Percentiles rank a stretch among this genome's conserved stretches.
Conservation (phyloP, 2,797 vertebrate species). For the Enteromius argenteus region DNA sequence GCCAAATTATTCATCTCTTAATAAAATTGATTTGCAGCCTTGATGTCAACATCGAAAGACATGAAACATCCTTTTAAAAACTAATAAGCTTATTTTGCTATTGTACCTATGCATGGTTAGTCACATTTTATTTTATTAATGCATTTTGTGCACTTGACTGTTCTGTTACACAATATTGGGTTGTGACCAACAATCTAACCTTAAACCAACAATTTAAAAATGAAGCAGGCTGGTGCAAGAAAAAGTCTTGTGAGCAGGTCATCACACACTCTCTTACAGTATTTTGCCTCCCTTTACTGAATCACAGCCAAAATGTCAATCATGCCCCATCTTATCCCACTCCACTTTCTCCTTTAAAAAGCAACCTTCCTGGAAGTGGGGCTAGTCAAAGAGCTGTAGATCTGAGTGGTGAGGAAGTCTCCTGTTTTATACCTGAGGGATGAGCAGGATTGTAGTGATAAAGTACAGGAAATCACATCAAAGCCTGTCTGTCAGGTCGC, state of each 20-base stretch:
- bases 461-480: conserved; percentile 49
- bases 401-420: conserved; percentile 33
- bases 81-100: neutral
- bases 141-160: neutral
- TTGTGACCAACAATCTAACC: neutral
- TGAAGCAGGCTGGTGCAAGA: neutral
- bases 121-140: neutral
- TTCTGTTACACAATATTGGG: neutral
- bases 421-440: conserved; percentile 25
- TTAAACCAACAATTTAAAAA: neutral
- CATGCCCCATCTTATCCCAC: conserved; percentile 34
- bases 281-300: conserved; percentile 23
- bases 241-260: neutral
- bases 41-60: neutral
- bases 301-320: conserved; percentile 50
- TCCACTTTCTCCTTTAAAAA: conserved; percentile 46
- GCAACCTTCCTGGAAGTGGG: conserved; percentile 51
- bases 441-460: conserved; percentile 27
- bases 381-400: conserved; percentile 43
- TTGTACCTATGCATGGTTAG: neutral
- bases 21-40: neutral
- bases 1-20: neutral
- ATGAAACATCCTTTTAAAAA: neutral
- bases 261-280: conserved; percentile 30
- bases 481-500: neutral